phyloP scores from a whole-genome alignment of 2,888 invertebrate genomes.

The Oxyteleia sp. region DNA sequence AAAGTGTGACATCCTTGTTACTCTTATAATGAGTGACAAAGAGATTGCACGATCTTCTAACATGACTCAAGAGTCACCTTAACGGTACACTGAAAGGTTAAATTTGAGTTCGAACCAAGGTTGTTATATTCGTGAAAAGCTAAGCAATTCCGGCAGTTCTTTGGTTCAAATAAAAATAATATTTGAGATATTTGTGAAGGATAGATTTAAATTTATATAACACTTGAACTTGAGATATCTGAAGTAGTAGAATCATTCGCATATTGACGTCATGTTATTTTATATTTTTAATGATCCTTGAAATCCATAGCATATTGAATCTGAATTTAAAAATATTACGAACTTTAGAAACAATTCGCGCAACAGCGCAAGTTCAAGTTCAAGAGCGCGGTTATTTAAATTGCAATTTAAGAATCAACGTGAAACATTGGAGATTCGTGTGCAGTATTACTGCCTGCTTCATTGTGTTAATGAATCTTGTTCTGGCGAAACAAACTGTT shows the following conservation, averaged over 20 bases:
- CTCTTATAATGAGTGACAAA: too few relatives aligned
- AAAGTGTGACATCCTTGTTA: too few relatives aligned
- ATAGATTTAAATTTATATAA: not conserved
- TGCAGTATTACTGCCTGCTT: too few relatives aligned
- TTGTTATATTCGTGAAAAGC: too few relatives aligned
- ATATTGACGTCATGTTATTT: conserved; percentile 26
- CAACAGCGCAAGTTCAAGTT: not conserved
- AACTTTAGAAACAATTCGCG: not conserved
- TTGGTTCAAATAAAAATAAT: not conserved
- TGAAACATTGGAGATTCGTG: too few relatives aligned
- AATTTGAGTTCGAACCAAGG: too few relatives aligned
- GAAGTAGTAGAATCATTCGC: conserved; percentile 36
- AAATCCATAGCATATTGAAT: conserved; percentile 21
- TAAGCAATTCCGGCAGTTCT: too few relatives aligned
- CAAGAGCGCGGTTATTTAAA: not conserved
- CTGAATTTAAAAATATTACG: conserved; percentile 6
- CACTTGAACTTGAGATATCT: conserved; percentile 23
- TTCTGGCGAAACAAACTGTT: too few relatives aligned
- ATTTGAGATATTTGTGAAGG: not conserved
- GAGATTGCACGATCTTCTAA: too few relatives aligned
- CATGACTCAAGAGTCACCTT: too few relatives aligned
- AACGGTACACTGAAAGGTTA: too few relatives aligned
- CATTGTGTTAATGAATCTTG: too few relatives aligned
- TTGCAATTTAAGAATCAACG: not conserved
- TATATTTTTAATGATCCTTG: conserved; percentile 42